phyloP scores from a whole-genome alignment of 2,888 invertebrate genomes.

The Platypus cylindrus region DNA sequence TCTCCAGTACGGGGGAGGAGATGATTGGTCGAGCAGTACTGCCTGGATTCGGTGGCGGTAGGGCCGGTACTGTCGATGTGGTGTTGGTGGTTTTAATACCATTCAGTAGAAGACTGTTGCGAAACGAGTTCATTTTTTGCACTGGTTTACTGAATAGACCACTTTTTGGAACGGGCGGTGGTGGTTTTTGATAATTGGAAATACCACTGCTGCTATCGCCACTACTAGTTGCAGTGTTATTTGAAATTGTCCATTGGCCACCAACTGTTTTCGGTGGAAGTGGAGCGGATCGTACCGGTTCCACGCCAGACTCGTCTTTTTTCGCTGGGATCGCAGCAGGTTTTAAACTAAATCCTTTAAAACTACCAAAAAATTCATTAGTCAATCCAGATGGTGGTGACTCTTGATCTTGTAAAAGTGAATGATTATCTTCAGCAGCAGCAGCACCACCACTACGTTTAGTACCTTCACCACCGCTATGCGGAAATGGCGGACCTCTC shows the following conservation, averaged over 20 bases:
- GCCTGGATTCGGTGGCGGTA: slow-evolving; percentile 52
- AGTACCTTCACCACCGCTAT: slow-evolving; percentile 32
- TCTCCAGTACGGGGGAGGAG: slow-evolving; percentile 68
- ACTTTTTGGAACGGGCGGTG: slow-evolving; percentile 21
- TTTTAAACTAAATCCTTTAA: slow-evolving; percentile 68
- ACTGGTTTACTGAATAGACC: slow-evolving; percentile 22
- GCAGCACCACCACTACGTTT: too few relatives aligned
- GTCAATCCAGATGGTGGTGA: slow-evolving; percentile 20
- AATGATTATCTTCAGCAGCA: slow-evolving; percentile 65
- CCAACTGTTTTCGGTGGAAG: slow-evolving; percentile 39
- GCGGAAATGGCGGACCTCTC: slow-evolving; percentile 31
- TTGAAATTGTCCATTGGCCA: slow-evolving; percentile 5
- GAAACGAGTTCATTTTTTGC: slow-evolving; percentile 25
- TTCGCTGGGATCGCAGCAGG: too few relatives aligned
- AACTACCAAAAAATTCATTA: slow-evolving; percentile 68
- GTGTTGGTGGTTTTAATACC: slow-evolving; percentile 36
- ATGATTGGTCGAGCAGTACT: slow-evolving; percentile 59
- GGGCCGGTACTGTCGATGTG: slow-evolving; percentile 36
- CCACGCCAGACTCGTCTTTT: slow-evolving; percentile 29
- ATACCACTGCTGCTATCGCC: slow-evolving; percentile 3
- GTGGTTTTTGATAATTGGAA: slow-evolving; percentile 13
- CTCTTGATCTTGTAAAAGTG: slow-evolving; percentile 39
- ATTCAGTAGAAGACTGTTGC: slow-evolving; percentile 37
- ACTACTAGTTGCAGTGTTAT: slow-evolving; percentile 2
- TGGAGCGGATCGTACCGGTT: slow-evolving; percentile 44